Percentiles rank a stretch among this genome's conserved stretches.
Evolutionary conservation across 2,113 vertebrate genomes (phyloP).

Genomic region (Ia io): DNA sequence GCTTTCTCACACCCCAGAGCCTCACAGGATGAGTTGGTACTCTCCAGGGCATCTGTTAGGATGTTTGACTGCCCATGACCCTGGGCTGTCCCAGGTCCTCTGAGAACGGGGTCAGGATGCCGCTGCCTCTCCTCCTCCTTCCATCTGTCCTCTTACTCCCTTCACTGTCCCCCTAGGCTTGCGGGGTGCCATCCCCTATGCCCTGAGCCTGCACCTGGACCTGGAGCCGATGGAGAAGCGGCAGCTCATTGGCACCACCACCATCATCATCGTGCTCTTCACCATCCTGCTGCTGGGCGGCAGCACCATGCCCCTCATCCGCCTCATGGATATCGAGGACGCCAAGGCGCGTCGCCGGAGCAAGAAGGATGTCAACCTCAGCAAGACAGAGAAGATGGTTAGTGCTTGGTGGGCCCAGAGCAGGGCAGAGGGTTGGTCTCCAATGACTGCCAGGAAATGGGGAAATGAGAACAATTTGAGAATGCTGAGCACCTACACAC

Average conservation of each 20-base stretch:
- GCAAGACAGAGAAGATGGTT: slow-evolving; percentile 99
- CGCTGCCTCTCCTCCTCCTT: rapidly evolving
- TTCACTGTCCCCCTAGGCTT: slow-evolving; percentile 82
- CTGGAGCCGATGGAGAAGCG: slow-evolving; percentile 97
- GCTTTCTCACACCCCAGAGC: background rate
- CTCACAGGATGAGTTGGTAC: rapidly evolving
- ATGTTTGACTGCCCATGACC: rapidly evolving
- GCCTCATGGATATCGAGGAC: slow-evolving; percentile 95
- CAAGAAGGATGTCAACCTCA: slow-evolving; percentile 96
- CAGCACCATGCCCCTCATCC: slow-evolving; percentile 97
- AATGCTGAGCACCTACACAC: rapidly evolving
- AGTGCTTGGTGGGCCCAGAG: background rate
- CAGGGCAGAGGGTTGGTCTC: rapidly evolving
- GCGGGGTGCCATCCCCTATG: slow-evolving; percentile 96
- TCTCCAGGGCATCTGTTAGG: background rate
- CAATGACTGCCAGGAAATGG: background rate
- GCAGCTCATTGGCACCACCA: slow-evolving; percentile 97
- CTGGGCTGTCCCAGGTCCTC: background rate
- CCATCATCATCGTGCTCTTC: slow-evolving; percentile 97
- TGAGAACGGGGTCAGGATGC: background rate
- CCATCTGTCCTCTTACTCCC: background rate
- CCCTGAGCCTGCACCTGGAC: slow-evolving; percentile 95
- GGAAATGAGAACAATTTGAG: rapidly evolving
- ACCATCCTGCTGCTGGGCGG: slow-evolving; percentile 95
- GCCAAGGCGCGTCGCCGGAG: slow-evolving; percentile 88